Evolutionary conservation across 2,797 vertebrate species (phyloP).

Genomic region (Onychomys torridus): DNA sequence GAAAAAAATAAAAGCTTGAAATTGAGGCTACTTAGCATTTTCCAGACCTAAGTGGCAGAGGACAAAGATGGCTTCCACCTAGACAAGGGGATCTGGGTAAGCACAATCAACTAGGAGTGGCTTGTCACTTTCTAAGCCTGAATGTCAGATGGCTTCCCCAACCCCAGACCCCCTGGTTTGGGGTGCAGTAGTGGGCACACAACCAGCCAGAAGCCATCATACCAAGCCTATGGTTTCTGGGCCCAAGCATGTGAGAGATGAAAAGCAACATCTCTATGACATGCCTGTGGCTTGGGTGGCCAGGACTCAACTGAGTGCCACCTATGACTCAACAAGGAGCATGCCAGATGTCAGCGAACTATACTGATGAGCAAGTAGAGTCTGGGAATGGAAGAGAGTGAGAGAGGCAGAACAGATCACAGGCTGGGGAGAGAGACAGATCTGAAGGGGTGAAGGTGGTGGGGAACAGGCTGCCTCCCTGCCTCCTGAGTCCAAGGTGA

Average conservation of each 20-base stretch:
- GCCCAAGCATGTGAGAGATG: neutral
- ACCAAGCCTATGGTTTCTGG: neutral
- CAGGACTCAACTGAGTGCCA: neutral
- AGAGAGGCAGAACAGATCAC: no score
- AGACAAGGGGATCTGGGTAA: neutral
- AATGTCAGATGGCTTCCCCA: neutral
- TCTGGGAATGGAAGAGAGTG: no score
- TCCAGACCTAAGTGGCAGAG: neutral
- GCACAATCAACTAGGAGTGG: neutral
- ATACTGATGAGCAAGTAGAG: no score
- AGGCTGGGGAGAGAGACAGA: neutral
- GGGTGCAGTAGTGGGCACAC: neutral
- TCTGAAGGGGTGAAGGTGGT: neutral
- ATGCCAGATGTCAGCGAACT: neutral
- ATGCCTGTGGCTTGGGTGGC: neutral
- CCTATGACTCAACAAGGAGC: neutral
- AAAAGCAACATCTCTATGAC: neutral
- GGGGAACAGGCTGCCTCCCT: neutral
- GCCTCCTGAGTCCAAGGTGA: neutral
- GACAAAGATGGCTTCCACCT: neutral
- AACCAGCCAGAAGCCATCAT: neutral
- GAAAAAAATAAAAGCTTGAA: neutral
- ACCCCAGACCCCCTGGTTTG: neutral
- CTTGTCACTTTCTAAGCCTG: neutral
- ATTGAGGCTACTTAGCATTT: neutral